Percentiles rank a stretch among this genome's conserved stretches.
phyloP scores from a whole-genome alignment of 2,888 invertebrate species.

The Horisme vitalbata region DNA sequence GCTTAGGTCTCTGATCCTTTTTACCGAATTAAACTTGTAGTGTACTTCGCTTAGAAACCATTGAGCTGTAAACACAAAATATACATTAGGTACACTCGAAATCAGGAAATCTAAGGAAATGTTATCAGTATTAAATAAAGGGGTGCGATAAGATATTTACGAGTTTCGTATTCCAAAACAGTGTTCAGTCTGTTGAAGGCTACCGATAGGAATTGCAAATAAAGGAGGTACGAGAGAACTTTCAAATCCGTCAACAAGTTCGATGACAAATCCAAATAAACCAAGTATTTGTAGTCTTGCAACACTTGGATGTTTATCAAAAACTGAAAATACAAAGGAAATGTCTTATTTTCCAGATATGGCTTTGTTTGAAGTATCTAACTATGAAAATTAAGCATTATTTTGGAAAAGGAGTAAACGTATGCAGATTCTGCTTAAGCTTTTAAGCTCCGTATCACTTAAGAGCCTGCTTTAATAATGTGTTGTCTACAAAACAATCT shows the following conservation, averaged over 20 bases:
- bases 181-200: slow-evolving; percentile 78
- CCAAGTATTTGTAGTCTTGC: slow-evolving; percentile 80
- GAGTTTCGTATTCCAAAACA: slow-evolving; percentile 79
- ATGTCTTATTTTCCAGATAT: too few species aligned
- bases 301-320: slow-evolving; percentile 76
- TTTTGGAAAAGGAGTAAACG: too few species aligned
- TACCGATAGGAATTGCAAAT: slow-evolving; percentile 82
- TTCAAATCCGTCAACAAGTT: slow-evolving; percentile 77
- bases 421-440: too few species aligned
- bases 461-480: too few species aligned
- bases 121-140: neutral
- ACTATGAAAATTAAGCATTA: too few species aligned
- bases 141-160: slow-evolving; percentile 49
- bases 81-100: neutral
- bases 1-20: slow-evolving; percentile 75
- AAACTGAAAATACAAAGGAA: slow-evolving; percentile 50
- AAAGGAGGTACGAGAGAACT: slow-evolving; percentile 78
- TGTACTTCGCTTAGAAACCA: slow-evolving; percentile 85
- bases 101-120: neutral
- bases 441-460: too few species aligned
- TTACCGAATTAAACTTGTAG: slow-evolving; percentile 82
- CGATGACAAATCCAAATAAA: slow-evolving; percentile 83
- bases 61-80: slow-evolving; percentile 64
- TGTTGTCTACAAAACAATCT: too few species aligned
- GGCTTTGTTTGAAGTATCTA: too few species aligned